Evolutionary conservation across 2,797 vertebrate species (phyloP).

Genomic region (Sarcophilus harrisii): DNA sequence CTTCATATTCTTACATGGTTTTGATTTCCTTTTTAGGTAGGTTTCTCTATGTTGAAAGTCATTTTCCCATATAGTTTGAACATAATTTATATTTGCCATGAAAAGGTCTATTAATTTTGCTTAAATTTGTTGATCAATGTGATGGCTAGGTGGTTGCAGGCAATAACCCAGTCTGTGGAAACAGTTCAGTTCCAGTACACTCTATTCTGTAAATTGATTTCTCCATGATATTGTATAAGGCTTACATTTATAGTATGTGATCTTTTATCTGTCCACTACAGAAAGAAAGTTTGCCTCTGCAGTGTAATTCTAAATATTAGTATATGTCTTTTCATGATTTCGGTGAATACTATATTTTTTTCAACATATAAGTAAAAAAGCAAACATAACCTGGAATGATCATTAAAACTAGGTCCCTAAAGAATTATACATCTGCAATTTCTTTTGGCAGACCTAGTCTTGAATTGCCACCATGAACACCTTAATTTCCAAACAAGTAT

Average conservation of each 20-base stretch:
- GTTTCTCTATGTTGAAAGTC: neutral
- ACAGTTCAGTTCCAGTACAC: neutral
- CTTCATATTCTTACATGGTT: neutral
- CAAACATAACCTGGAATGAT: neutral
- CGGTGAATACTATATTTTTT: neutral
- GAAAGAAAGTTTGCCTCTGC: neutral
- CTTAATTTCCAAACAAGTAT: neutral
- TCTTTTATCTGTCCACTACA: neutral
- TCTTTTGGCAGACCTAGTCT: neutral
- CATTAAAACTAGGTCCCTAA: neutral
- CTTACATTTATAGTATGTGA: neutral
- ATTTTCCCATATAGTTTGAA: neutral
- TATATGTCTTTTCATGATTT: neutral
- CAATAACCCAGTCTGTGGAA: neutral
- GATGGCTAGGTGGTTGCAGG: neutral
- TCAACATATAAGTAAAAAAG: neutral
- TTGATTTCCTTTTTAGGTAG: neutral
- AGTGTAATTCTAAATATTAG: neutral
- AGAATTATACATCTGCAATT: neutral
- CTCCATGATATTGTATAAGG: neutral
- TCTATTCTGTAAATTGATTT: neutral
- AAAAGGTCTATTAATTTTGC: neutral
- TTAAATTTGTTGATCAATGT: neutral
- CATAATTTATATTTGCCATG: neutral
- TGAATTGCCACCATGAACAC: neutral